Evolutionary conservation across 2,797 vertebrate species (phyloP), one percentile per base, ranked within the genome.

Genomic region (Labeo calbasu): DNA sequence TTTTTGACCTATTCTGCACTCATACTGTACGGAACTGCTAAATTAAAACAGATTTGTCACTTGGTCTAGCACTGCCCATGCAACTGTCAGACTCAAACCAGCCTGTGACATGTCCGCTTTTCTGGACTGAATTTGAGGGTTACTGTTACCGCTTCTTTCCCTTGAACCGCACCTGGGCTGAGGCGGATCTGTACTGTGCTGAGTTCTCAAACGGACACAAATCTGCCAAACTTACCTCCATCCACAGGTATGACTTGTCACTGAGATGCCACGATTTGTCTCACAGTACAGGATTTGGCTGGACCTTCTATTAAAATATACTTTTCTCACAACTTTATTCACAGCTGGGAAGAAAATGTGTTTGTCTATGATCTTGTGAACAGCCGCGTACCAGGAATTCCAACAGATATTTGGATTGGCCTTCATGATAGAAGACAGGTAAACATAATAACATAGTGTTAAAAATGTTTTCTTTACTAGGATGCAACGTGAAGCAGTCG

Each of bases 291-390:
- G 14, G 25, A 51, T 75, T 65, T 51, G 10, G 13, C 28, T 25
- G 7, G 21, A 13, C 2, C 2, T 21, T 65, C 59, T 50, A 51
- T 68, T 59, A 50, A 77, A 32, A 55, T 13, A 25, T 63, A 2
- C 0, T 12, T 28, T 66, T 65, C 5, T 17, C 28, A 15, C 46
- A 13, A 72, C 7, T 59, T 13, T 21, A 70, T 61, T 73, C 69
- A 11, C 90, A 96, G 95, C 92, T 96, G 95, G 96, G 94, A 96
- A 81, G 95, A 97, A 88, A 96, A 96, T 0, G 93, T 96, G 79
- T 96, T 96, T 2, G 94, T 96, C 36, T 96, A 95, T 0, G 96
- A 96, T 84, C 92, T 96, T 53, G 94, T 96, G 71, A 96, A 95
- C 91, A 96, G 94, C 88, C 95, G 95, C 0, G 93, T 96, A 25